These are phyloP conservation scores for Scaptomyza polygonia DNA, from an alignment of 2,888 invertebrate genomes.

Conservation along the genomic window DNA sequence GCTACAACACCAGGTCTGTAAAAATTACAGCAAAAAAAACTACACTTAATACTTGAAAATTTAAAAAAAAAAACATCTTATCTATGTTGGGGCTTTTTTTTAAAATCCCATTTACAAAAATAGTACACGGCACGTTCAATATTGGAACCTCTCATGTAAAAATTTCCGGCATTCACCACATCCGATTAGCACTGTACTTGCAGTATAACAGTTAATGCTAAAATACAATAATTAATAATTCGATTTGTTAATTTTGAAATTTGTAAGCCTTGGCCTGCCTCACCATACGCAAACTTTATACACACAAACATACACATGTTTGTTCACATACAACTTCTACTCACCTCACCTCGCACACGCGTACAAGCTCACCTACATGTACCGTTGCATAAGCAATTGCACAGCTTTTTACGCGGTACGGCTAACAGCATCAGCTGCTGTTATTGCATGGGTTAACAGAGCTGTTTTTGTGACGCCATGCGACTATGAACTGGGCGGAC, in stretches of 20 bases:
- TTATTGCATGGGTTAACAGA: slow-evolving; percentile 26
- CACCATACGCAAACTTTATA: slow-evolving; percentile 42
- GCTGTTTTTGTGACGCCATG: slow-evolving; percentile 33
- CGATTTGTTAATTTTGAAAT: slow-evolving; percentile 29
- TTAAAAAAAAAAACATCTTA: slow-evolving; percentile 43
- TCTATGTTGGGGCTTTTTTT: slow-evolving; percentile 12
- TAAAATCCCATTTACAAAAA: neutral
- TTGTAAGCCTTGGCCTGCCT: slow-evolving; percentile 39
- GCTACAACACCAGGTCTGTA: slow-evolving; percentile 85
- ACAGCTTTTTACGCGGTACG: slow-evolving; percentile 14
- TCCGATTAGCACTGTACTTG: slow-evolving; percentile 22
- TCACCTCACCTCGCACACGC: slow-evolving; percentile 12
- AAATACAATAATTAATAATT: slow-evolving; percentile 14
- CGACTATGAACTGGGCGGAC: slow-evolving; percentile 2
- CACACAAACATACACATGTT: slow-evolving; percentile 1
- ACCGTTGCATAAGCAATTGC: slow-evolving; percentile 12
- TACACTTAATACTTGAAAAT: slow-evolving; percentile 35
- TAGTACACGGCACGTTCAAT: slow-evolving; percentile 32
- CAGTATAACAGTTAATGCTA: neutral
- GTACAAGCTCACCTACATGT: slow-evolving; percentile 7
- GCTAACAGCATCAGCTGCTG: slow-evolving; percentile 6
- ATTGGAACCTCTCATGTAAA: neutral
- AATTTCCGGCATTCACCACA: slow-evolving; percentile 1
- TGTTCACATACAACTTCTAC: neutral
- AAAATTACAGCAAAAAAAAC: slow-evolving; percentile 72